A percentile compares a stretch with the other conserved stretches of the same genome.
Conservation (phyloP, 2,797 vertebrate species). For the Brachyalestes nurse region DNA sequence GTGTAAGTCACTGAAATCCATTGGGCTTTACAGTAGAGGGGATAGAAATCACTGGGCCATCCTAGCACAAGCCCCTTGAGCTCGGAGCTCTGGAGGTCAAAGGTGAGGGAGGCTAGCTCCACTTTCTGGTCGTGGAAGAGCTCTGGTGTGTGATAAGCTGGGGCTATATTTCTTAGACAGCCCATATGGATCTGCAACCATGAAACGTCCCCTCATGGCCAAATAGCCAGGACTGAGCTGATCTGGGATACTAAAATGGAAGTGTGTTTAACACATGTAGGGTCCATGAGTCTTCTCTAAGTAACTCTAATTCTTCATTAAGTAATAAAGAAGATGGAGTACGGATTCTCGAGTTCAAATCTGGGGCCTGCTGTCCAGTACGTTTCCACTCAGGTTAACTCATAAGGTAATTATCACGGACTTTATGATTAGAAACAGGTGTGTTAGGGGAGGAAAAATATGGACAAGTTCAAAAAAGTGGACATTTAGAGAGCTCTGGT, state of each 20-base stretch:
- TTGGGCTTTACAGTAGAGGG: neutral
- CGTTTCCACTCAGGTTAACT: neutral
- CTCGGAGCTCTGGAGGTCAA: neutral
- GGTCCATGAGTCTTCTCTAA: neutral
- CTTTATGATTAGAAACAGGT: neutral
- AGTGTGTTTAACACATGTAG: neutral
- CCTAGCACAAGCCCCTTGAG: neutral
- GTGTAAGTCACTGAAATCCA: neutral
- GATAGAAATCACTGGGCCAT: neutral
- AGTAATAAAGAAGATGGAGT: neutral
- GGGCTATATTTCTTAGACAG: neutral
- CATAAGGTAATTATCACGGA: neutral
- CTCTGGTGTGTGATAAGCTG: neutral
- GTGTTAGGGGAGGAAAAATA: neutral
- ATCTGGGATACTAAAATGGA: neutral
- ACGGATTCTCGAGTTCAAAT: neutral
- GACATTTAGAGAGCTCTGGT: neutral
- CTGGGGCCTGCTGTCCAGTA: neutral
- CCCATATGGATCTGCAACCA: neutral
- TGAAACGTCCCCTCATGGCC: neutral
- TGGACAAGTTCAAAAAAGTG: neutral
- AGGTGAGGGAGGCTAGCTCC: neutral
- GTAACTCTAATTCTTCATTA: neutral
- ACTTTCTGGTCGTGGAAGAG: neutral
- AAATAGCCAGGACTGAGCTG: neutral